Evolutionary conservation across 23 tunicate genomes (phyloP).

Genomic region (Trididemnum clinides): DNA sequence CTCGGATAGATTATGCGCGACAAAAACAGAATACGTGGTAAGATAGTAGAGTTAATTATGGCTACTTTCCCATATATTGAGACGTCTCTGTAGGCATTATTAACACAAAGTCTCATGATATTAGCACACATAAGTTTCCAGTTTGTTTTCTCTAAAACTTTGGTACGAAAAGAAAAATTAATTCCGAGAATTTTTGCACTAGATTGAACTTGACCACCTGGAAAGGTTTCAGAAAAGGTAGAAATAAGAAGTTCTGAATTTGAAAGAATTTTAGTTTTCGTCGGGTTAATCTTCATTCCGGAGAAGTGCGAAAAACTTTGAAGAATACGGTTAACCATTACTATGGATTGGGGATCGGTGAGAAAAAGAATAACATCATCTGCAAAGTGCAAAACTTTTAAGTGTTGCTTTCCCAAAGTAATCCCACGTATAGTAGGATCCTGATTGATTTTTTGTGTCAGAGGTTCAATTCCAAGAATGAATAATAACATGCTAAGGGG

Average conservation of each 20-base stretch:
- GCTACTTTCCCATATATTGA: not conserved
- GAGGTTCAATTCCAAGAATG: not conserved
- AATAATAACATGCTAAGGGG: conserved; percentile 54
- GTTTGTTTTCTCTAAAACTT: not conserved
- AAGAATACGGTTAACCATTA: not conserved
- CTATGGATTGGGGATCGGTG: not conserved
- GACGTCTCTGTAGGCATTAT: not conserved
- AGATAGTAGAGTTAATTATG: not conserved
- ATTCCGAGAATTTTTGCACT: conserved; percentile 1
- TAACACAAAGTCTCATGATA: not conserved
- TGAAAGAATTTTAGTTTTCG: conserved; percentile 29
- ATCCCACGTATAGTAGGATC: conserved; percentile 3
- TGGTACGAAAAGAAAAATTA: not conserved
- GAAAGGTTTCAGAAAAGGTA: not conserved
- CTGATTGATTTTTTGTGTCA: conserved; percentile 5
- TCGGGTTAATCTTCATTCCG: conserved; percentile 9
- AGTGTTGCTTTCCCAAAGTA: not conserved
- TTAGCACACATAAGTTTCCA: not conserved
- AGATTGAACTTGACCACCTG: not conserved
- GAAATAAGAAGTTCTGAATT: not conserved
- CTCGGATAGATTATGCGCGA: too few relatives aligned
- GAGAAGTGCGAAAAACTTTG: not conserved
- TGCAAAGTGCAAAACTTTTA: conserved; percentile 40
- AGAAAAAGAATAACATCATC: conserved; percentile 25
- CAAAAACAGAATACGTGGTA: not conserved